Base-by-base conservation (phyloP, 2,888 invertebrate species). In the Drepana falcataria region DNA sequence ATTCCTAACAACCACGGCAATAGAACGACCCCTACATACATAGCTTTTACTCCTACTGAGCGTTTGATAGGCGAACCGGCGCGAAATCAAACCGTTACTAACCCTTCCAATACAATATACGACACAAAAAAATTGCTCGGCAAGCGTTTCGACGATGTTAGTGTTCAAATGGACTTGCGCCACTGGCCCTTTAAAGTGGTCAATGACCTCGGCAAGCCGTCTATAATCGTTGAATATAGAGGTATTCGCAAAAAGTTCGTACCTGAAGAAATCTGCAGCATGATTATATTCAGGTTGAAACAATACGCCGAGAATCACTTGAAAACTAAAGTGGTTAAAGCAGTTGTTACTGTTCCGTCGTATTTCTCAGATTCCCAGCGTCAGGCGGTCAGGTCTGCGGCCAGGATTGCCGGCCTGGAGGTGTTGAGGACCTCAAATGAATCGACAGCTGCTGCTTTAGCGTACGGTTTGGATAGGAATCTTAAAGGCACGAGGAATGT, bases 291-390 rank as follows among this genome's bases (percentile, higher is more conserved):
- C 60, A 82, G 73, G 64, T 78, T 87, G 73, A 87, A 85, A 59
- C 76, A 82, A 63, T 58, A 77, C 0, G 85, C 85, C 3, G 86
- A 87, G 58, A 61, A 57, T 21, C 78, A 79, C 66, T 60, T 87
- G 40, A 77, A 75, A n/a, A 59, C 53, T 48, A 70, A 69, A 57
- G 80, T 87, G 0, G 69, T 77, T 35, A 78, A 79, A 41, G 87
- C 85, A 0, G 87, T 88, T 34, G 74, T 88, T 2, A 85, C 87
- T 1, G 87, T 87, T 4, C 87, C 87, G 0, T 84, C 85, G 47
- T 84, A 85, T 64, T 87, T 87, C 59, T 85, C 76, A 51, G 80
- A 85, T 54, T 64, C 79, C 0, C 87, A 88, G 53, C 72, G 87
- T 0, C 81, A 83, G 53, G 84, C 86, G 0, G 86, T 83, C 2